Base-by-base conservation (phyloP, 2,113 vertebrate genomes). In the Anguilla rostrata region DNA sequence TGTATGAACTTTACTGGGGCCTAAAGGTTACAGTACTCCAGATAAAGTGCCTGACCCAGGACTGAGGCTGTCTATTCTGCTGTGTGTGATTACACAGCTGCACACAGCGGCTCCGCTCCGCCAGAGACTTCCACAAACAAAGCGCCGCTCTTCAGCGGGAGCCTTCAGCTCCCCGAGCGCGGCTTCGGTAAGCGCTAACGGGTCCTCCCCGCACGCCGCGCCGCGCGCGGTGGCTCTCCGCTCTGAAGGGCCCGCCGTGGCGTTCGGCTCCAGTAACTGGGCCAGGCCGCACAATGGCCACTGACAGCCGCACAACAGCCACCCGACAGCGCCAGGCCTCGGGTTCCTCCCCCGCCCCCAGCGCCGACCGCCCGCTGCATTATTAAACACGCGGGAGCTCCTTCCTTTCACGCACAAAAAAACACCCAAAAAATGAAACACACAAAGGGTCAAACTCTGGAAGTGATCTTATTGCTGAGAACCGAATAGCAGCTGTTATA, bases 241-340 rank as follows among this genome's bases (percentile, higher is more conserved):
- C 60, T 66, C 5, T 22, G 18, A 29, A n/a, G 92, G 92, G 90
- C 88, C 88, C 85, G 43, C 83, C 86, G 85, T 75, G 90, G 84
- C 94, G 90, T 94, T 94, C 93, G 89, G 63, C 91, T 94, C 85
- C 0, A 90, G 91, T 92, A 94, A 94, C 93, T 92, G 89, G 86
- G 84, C 83, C 63, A 41, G 0, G 43, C 20, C 92, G 90, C 87
- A 89, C 87, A 91, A 87, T 90, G 89, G 71, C 71, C 12, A 1
- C 66, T 78, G 29, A 46, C 34, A 11, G 75, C 26, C 46, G 34
- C 9, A 53, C 26, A 71, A 34, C 26, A 39, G 29, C 41, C 29
- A 39, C 43, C 43, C n/a, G 39, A 85, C 26, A 85, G 84, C 46
- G 22, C 53, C 16, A 75, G 18, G 84, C 29, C 39, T 40, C 66